Base-by-base conservation (phyloP, 2,113 vertebrate species). In the Bucco capensis region DNA sequence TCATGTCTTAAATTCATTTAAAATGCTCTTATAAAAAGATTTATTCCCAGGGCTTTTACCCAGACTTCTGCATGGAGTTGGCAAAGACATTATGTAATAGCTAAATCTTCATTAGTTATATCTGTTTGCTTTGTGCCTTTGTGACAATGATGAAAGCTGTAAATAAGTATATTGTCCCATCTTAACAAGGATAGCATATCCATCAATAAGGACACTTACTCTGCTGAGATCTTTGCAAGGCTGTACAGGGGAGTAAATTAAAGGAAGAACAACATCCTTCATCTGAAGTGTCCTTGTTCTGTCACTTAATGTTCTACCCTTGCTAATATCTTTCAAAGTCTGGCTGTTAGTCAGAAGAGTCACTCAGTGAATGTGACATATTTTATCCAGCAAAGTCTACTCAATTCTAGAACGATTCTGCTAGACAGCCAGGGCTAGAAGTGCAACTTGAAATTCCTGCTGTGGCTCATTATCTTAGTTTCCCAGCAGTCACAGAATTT, bases 301-400 rank as follows among this genome's bases (percentile, higher is more conserved):
- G 93, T 96, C 96, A 95, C 88, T 93, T 94, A 89, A 90, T 95
- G 90, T 73, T 96, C 95, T 90, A 92, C 94, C 88, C 93, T 94
- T 93, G 86, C 90, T 94, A 95, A 95, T 93, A 96, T 93, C 91
- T 96, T 86, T 94, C 93, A 84, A 93, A 95, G 90, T 84, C 81
- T 96, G 83, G 65, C 94, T 84, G 57, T 94, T 91, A 78, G 86
- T 88, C 83, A 90, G 66, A 90, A 83, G 88, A 96, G 86, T 94
- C 93, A 88, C 77, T 90, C 80, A 50, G 77, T 82, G 79, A 92
- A 82, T 90, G 89, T 81, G 92, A 90, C 73, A 79, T 78, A 75
- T 93, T 89, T 96, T 86, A 95, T 84, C 77, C 66, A 82, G 16
- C 28, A 37, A 57, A 66, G 47, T 76, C 62, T 84, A 6, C 54